Evolutionary conservation across 2,888 invertebrate species (phyloP).

Genomic region (Caenorhabditis zanzibari): DNA sequence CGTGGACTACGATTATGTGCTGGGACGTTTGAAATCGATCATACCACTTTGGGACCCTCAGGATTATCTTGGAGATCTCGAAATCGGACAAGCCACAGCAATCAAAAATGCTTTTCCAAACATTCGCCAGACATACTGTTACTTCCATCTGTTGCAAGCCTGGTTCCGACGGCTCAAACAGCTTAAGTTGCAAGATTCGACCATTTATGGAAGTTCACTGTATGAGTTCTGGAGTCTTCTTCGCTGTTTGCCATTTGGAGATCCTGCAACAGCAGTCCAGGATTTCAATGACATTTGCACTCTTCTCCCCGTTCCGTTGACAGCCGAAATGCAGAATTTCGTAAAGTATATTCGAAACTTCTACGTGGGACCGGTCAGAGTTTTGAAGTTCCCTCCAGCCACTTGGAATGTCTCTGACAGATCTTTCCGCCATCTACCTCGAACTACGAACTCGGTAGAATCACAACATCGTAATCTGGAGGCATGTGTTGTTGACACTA

Average conservation of each 20-base stretch:
- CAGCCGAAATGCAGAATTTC: no score
- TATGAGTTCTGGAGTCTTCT: conserved; percentile 1
- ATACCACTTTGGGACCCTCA: no score
- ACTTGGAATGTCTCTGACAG: not conserved
- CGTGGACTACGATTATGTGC: no score
- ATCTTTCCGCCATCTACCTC: not conserved
- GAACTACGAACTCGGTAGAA: not conserved
- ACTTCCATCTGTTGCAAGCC: not conserved
- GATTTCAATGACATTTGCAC: no score
- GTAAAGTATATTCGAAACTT: not conserved
- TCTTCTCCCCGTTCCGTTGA: no score
- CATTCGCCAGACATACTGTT: not conserved
- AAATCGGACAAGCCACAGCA: not conserved
- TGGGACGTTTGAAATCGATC: no score
- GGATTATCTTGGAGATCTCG: no score
- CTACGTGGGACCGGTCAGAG: conserved; percentile 1
- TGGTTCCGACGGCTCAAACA: not conserved
- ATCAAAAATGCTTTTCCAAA: not conserved
- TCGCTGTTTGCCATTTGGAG: not conserved
- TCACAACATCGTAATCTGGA: not conserved
- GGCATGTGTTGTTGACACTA: no score
- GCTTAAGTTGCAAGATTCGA: no score
- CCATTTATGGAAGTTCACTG: not conserved
- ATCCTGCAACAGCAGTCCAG: no score
- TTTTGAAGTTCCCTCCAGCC: not conserved